A percentile compares a stretch with the other conserved stretches of the same genome.
Conservation (phyloP, 1,140 invertebrate species). For the Papilio helenus region DNA sequence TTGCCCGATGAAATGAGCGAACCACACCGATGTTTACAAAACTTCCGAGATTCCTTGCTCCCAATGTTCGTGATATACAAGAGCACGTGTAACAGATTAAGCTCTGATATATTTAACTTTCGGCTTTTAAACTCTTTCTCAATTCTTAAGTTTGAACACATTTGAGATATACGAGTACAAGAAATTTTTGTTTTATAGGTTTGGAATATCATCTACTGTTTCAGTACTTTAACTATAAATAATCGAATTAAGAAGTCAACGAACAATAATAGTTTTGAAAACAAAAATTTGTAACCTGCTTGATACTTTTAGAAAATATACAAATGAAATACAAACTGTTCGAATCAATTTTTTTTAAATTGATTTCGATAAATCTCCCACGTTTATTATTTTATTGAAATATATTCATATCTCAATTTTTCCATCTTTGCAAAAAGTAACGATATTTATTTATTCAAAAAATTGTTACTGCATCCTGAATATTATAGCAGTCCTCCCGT, state of each 20-base stretch:
- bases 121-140: background rate
- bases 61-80: conserved; percentile 28
- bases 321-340: background rate
- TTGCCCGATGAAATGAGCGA: conserved; percentile 59
- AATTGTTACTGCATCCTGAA: conserved; percentile 19
- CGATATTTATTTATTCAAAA: conserved; percentile 25
- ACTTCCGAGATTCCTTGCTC: conserved; percentile 44
- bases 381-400: background rate
- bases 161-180: background rate
- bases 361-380: background rate
- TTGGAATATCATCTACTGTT: background rate
- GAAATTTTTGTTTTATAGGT: background rate
- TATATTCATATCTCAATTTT: background rate
- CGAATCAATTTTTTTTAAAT: background rate
- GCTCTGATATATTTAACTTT: conserved; percentile 29
- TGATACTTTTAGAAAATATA: background rate
- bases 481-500: conserved; percentile 16
- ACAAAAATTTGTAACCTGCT: no score
- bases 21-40: conserved; percentile 47
- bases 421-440: background rate
- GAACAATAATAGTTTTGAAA: no score
- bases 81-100: conserved; percentile 34
- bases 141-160: background rate
- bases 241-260: background rate
- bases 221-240: background rate